Percentiles rank a stretch among this genome's conserved stretches.
Evolutionary conservation across 53 echinoderm and acorn worm genomes (phyloP).

Genomic region (Glandiceps talaboti): DNA sequence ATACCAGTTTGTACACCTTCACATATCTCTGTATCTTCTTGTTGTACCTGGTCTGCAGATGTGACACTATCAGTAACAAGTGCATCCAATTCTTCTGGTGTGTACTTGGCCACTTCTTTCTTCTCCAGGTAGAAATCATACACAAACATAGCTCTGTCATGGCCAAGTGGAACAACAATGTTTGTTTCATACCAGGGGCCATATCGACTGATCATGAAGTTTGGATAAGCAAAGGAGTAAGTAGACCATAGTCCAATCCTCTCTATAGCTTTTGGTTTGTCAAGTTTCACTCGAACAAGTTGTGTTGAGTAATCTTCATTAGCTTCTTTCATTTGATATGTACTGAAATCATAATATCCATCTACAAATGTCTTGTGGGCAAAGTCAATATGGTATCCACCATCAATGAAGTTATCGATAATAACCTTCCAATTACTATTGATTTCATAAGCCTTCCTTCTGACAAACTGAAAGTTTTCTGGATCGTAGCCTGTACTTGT

Average conservation of each 20-base stretch:
- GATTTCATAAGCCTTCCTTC: background rate
- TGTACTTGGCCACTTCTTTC: background rate
- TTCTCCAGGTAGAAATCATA: background rate
- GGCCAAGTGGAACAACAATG: background rate
- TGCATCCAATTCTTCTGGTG: background rate
- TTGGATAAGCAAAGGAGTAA: background rate
- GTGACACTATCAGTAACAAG: background rate
- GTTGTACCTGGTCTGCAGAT: background rate
- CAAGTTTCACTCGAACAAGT: background rate
- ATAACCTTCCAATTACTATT: background rate
- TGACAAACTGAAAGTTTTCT: background rate
- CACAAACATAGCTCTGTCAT: background rate
- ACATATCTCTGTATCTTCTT: background rate
- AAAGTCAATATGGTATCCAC: background rate
- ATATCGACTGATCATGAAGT: background rate
- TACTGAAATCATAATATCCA: background rate
- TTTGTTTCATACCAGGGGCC: background rate
- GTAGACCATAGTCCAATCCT: background rate
- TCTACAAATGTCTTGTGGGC: background rate
- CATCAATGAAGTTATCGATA: background rate
- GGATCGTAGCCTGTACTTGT: background rate
- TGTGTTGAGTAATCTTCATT: background rate
- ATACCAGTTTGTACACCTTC: background rate
- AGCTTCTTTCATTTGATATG: background rate
- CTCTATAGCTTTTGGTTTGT: background rate